phyloP scores from a whole-genome alignment of 2,113 vertebrate genomes.

The Heterochromis multidens region DNA sequence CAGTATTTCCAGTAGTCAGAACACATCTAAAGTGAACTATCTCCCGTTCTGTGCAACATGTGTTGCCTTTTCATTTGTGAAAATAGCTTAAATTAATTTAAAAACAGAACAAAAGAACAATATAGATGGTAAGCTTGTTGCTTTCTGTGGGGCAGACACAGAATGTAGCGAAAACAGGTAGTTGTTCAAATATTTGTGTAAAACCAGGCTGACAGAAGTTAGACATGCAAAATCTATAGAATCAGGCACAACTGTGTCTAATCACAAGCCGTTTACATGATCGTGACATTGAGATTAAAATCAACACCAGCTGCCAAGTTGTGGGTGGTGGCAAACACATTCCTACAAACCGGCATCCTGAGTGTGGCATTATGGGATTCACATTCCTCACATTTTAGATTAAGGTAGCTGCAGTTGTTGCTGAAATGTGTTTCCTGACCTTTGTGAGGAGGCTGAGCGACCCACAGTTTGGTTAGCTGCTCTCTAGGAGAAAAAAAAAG shows the following conservation, averaged over 20 bases:
- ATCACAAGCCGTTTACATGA: not conserved
- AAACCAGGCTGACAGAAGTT: not conserved
- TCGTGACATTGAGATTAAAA: not conserved
- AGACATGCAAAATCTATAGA: not conserved
- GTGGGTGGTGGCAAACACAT: not conserved
- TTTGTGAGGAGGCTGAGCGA: not conserved
- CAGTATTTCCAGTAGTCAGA: not conserved
- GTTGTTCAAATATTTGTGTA: not conserved
- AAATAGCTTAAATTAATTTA: not conserved
- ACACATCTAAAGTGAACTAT: not conserved
- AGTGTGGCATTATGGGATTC: conserved; percentile 2
- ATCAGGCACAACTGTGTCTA: not conserved
- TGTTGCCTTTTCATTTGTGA: not conserved
- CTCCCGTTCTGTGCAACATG: not conserved
- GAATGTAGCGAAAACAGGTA: not conserved
- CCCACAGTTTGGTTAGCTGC: not conserved
- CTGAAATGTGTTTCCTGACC: not conserved
- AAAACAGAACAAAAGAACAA: not conserved
- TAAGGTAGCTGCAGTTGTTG: not conserved
- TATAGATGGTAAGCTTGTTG: not conserved
- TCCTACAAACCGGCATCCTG: not conserved
- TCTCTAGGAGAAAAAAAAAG: not conserved
- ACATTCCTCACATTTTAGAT: conserved; percentile 1
- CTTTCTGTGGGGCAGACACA: not conserved
- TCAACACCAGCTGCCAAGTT: conserved; percentile 3